Conservation (phyloP, 2,797 vertebrate species). For the Momotus momota region DNA sequence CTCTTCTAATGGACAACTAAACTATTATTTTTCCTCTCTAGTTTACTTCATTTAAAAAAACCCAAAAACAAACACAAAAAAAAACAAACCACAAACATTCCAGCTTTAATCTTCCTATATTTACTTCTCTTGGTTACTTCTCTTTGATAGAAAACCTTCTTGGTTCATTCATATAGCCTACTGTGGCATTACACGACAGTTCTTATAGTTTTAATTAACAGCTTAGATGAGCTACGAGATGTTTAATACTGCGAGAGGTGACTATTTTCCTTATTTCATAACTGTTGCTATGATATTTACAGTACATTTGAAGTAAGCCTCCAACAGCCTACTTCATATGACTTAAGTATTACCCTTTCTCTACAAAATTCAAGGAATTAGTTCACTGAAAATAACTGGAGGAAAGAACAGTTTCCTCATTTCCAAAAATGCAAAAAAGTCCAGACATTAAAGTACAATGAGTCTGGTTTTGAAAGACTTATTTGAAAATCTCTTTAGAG, state of each 20-base stretch:
- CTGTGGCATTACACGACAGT: not conserved
- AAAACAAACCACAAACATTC: not conserved
- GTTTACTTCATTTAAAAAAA: not conserved
- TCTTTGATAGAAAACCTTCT: not conserved
- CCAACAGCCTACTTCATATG: constrained; percentile 52
- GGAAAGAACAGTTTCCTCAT: constrained; percentile 26
- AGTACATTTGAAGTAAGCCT: constrained; percentile 62
- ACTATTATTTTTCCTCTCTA: not conserved
- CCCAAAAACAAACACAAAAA: not conserved
- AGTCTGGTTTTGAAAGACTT: not conserved
- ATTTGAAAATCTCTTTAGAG: not conserved
- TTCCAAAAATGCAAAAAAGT: not conserved
- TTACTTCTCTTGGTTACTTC: not conserved
- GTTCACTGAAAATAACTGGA: constrained; percentile 69
- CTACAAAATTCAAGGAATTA: constrained; percentile 61
- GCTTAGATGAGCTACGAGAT: not conserved
- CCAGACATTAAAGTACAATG: constrained; percentile 47
- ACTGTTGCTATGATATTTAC: constrained; percentile 64
- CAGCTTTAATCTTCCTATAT: not conserved
- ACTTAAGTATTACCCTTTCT: constrained; percentile 76
- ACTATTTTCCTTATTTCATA: constrained; percentile 35
- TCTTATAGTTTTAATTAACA: constrained; percentile 36
- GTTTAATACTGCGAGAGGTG: not conserved
- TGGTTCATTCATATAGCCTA: not conserved
- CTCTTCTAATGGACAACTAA: not conserved